Conservation (phyloP, 2,888 invertebrate species). For the Dolichomitus sp. region DNA sequence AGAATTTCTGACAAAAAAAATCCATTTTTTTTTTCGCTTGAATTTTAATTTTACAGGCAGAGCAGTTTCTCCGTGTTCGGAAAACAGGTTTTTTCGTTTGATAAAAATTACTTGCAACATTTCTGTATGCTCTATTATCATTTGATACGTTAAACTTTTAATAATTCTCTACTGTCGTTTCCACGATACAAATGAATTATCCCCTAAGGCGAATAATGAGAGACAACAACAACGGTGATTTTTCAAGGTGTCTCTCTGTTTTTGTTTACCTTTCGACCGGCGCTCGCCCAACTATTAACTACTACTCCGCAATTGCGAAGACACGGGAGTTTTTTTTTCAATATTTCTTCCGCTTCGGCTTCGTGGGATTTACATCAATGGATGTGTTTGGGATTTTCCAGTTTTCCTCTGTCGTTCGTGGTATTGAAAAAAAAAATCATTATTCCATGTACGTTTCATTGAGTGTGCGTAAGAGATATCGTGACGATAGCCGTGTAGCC, state of each 20-base stretch:
- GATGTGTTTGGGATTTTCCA: not conserved
- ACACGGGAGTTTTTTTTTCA: not conserved
- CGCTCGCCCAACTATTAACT: not conserved
- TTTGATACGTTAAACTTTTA: not conserved
- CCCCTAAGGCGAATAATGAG: not conserved
- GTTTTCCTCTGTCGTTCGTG: not conserved
- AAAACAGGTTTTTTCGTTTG: not conserved
- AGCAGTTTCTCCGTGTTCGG: not conserved
- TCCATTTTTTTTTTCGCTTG: too few species aligned
- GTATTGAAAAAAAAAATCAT: not conserved
- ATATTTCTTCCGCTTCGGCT: not conserved
- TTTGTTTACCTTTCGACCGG: conserved; percentile 1
- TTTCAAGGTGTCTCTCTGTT: not conserved
- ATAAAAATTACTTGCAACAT: not conserved
- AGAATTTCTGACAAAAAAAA: too few species aligned
- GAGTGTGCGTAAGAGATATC: not conserved
- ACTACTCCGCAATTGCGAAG: too few species aligned
- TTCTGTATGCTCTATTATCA: not conserved
- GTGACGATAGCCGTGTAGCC: conserved; percentile 40
- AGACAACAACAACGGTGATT: not conserved
- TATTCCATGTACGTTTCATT: not conserved
- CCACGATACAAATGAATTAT: not conserved
- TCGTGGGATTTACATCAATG: not conserved
- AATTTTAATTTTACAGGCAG: too few species aligned
- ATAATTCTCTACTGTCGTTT: not conserved